These are phyloP conservation scores for Hemicordylus capensis DNA, from an alignment of 2,113 vertebrate genomes.

Conservation along the genomic window DNA sequence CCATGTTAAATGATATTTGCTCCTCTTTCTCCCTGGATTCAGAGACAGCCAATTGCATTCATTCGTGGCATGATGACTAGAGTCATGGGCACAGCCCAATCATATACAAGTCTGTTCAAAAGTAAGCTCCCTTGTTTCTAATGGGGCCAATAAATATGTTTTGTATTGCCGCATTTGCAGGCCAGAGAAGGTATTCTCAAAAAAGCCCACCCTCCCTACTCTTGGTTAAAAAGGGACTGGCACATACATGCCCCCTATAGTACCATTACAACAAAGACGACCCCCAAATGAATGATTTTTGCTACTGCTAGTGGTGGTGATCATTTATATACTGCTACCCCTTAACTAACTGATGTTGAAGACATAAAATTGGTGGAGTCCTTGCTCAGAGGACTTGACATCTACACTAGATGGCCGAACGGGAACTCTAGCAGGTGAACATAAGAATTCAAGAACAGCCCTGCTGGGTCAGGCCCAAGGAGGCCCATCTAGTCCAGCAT, in stretches of 20 bases:
- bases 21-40: no score
- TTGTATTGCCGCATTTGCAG: background rate
- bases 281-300: background rate
- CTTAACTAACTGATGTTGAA: background rate
- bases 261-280: background rate
- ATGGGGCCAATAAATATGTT: no score
- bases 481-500: no score
- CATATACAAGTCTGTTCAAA: background rate
- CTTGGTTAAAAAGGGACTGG: no score
- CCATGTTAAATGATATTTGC: no score
- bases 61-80: no score
- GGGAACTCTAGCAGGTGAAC: background rate
- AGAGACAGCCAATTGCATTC: no score
- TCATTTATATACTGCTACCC: background rate
- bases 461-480: no score
- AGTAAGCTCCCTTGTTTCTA: background rate
- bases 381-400: background rate
- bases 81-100: no score
- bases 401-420: background rate
- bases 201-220: background rate
- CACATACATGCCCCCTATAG: no score
- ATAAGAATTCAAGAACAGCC: no score
- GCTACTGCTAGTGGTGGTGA: background rate
- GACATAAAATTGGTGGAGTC: background rate
- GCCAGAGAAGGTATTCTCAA: background rate